These are phyloP conservation scores for Columbina picui DNA, from an alignment of 2,113 vertebrate genomes.

Conservation along the genomic window DNA sequence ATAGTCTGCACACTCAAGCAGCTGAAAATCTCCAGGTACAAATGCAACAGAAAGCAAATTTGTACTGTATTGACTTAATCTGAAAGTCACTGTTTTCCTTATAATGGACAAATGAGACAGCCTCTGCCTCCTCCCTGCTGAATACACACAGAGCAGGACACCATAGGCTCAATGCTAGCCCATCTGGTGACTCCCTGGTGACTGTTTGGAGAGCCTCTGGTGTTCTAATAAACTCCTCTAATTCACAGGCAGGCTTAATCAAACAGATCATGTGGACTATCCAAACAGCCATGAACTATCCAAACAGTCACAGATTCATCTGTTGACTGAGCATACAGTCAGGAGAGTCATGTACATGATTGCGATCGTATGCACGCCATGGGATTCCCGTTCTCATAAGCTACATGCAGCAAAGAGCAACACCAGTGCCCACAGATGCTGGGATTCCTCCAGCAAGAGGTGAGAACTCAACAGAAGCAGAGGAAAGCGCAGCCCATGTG, in stretches of 20 bases:
- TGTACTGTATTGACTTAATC: neutral
- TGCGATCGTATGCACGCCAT: accelerated
- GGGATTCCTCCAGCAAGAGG: neutral
- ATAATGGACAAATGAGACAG: neutral
- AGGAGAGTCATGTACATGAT: neutral
- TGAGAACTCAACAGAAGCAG: neutral
- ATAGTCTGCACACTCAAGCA: neutral
- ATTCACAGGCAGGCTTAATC: neutral
- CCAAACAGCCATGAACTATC: neutral
- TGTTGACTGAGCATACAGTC: neutral
- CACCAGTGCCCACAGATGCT: accelerated
- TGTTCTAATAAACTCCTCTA: neutral
- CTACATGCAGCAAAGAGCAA: neutral
- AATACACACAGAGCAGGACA: neutral
- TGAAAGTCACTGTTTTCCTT: neutral
- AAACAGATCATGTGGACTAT: neutral
- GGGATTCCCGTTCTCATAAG: neutral
- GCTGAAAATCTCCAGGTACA: neutral
- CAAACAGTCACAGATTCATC: neutral
- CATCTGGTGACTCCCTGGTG: neutral
- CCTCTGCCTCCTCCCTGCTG: neutral
- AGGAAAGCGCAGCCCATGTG: neutral
- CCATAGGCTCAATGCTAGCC: neutral
- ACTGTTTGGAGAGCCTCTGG: neutral
- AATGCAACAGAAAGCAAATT: neutral